Base-by-base conservation (phyloP, 2,888 invertebrate species). In the Clepsis dumicolana region DNA sequence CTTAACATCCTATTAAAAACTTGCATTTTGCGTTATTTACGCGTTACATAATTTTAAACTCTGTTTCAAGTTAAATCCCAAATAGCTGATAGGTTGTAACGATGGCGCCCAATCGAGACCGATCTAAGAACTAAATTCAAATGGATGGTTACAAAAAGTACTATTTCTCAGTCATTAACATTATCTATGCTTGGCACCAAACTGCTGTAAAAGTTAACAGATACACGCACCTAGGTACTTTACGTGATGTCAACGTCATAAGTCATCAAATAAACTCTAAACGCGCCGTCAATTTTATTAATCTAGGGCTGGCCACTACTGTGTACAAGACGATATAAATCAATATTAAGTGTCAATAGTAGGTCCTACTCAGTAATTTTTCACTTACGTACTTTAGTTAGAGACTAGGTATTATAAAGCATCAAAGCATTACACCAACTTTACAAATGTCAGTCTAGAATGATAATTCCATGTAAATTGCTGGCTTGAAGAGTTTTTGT, bases 261-360 rank as follows among this genome's bases (percentile, higher is more conserved):
- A 65, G 41, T 61, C 53, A 65, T 60, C 65, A 54, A 63, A 63
- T 57, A 67, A 32, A 52, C 56, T 64, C 48, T 52, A 48, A 68
- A 29, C 68, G 57, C 29, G 64, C 63, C 52, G 57, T 57, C 57
- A 69, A 44, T 44, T 18, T 21, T 48, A 69, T 59, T 64, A 64
- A 59, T 32, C 41, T 69, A 69, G 64, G 32, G 68, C 18, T 59
- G 52, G 24, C 52, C 12, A 44, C 16, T 21, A 48, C 8, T 12
- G 10, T 48, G 12, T 12, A 41, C n/a, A 41, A n/a, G 5, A 21
- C 21, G 10, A 21, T 21, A 44, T 35, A 35, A 35, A 10, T 35
- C 29, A 29, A 29, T 29, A 29, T 29, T 29, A 29, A 29, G 29
- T 29, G 29, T 4, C 7, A 29, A 4, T 3, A 7, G 29, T 29